Percentiles rank a stretch among this genome's conserved stretches.
phyloP scores from a whole-genome alignment of 2,113 vertebrate species.

The Tringa solitaria region DNA sequence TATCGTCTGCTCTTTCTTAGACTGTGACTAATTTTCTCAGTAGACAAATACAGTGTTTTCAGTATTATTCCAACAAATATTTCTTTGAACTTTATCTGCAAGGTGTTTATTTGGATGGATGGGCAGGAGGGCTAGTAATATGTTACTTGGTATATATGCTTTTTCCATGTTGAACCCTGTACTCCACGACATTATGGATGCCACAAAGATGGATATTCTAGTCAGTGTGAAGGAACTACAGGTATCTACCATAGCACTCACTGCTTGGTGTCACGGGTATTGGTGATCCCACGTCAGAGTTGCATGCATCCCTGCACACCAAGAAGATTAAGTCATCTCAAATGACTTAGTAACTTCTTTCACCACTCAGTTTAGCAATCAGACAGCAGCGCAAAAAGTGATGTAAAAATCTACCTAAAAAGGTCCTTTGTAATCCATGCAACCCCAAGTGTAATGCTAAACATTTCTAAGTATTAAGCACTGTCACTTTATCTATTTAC shows the following conservation, averaged over 20 bases:
- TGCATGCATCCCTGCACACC: neutral
- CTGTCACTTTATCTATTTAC: neutral
- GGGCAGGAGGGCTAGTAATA: neutral
- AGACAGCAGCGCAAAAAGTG: neutral
- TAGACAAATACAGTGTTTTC: neutral
- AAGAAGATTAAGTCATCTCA: neutral
- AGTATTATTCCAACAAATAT: neutral
- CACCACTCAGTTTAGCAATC: neutral
- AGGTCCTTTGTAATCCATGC: accelerated
- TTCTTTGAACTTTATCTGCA: neutral
- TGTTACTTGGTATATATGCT: neutral
- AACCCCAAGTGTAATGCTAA: neutral
- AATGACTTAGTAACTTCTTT: neutral
- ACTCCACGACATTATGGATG: neutral
- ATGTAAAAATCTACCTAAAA: neutral
- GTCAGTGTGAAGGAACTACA: neutral
- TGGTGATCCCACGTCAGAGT: neutral
- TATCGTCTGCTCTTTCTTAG: neutral
- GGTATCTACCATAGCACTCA: neutral
- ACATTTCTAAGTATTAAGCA: neutral
- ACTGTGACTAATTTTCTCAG: neutral
- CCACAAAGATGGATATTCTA: neutral
- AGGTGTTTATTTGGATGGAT: neutral
- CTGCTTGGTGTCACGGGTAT: neutral
- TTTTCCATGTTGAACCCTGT: neutral